Base-by-base conservation (phyloP, 2,888 invertebrate species). In the Maniola hyperantus region DNA sequence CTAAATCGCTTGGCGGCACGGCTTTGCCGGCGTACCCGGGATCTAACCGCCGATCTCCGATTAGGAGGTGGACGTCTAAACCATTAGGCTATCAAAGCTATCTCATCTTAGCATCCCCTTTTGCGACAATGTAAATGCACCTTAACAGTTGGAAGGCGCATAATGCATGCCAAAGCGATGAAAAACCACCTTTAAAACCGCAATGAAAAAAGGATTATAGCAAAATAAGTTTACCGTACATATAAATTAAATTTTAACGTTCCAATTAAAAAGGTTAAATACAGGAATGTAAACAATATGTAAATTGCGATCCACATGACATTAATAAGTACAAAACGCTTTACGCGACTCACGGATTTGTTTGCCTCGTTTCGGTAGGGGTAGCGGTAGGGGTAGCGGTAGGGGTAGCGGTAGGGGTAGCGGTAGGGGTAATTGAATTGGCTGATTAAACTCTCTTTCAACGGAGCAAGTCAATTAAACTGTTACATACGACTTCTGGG, bases 391-490 rank as follows among this genome's bases (percentile, higher is more conserved):
- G 42, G 34, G 50, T 13, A 18, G 50, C 10, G n/a, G 18, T n/a
- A 5, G 46, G 36, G 51, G 34, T 65, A 54, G n/a, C n/a, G 13
- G 18, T 10, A 18, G n/a, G 33, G 34, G 50, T 11, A 15, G 50
- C 8, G n/a, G 18, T n/a, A 5, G 46, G 36, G 51, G 34, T 65
- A 54, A 65, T 65, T 61, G 60, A 60, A 48, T 65, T 33, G 46
- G 54, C 48, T 65, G 57, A 60, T 65, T 48, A 60, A 65, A 61
- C 54, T 65, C 65, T 65, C 65, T 65, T 65, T 65, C 65, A 65
- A 34, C 46, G 53, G 33, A 60, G 60, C 54, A 46, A 65, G 60
- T 65, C 65, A 65, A 65, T 65, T 65, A 65, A 60, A 65, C 60
- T 55, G 54, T 59, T 65, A 65, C 65, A 65, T 55, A 54, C 65